Conservation (phyloP, 2,888 invertebrate genomes). For the Cheiracanthium punctorium region DNA sequence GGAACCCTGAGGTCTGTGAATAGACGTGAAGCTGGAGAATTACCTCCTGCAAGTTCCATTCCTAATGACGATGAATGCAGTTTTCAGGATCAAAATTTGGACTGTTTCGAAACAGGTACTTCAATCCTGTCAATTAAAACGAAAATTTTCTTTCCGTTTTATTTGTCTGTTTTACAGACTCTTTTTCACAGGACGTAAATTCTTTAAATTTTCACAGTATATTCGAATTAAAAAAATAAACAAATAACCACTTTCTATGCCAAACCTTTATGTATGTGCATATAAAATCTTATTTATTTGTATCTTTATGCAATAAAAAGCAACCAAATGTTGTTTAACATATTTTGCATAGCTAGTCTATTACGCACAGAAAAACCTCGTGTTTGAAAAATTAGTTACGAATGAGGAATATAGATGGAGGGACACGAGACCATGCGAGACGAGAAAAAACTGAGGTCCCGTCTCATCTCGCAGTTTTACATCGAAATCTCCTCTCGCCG, state of each 20-base stretch:
- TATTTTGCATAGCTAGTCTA: too few species aligned
- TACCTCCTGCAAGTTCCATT: conserved; percentile 71
- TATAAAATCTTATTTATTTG: too few species aligned
- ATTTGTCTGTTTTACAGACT: not conserved
- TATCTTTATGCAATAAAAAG: too few species aligned
- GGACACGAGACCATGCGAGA: too few species aligned
- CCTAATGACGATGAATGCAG: conserved; percentile 72
- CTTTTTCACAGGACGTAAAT: not conserved
- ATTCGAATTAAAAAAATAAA: not conserved
- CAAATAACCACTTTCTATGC: not conserved
- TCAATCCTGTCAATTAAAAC: not conserved
- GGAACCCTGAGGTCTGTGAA: conserved; percentile 68
- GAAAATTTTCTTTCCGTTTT: not conserved
- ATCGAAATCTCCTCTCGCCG: too few species aligned
- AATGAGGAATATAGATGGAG: too few species aligned
- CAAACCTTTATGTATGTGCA: too few species aligned
- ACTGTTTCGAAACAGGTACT: conserved; percentile 72
- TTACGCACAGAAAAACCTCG: too few species aligned
- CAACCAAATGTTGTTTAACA: too few species aligned
- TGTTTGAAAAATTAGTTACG: too few species aligned
- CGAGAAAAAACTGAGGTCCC: too few species aligned
- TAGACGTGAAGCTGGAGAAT: conserved; percentile 69
- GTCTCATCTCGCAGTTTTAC: too few species aligned
- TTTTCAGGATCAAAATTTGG: conserved; percentile 68
- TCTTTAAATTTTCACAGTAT: not conserved